Conservation (phyloP, 2,888 invertebrate genomes). For the Chirona hameri region DNA sequence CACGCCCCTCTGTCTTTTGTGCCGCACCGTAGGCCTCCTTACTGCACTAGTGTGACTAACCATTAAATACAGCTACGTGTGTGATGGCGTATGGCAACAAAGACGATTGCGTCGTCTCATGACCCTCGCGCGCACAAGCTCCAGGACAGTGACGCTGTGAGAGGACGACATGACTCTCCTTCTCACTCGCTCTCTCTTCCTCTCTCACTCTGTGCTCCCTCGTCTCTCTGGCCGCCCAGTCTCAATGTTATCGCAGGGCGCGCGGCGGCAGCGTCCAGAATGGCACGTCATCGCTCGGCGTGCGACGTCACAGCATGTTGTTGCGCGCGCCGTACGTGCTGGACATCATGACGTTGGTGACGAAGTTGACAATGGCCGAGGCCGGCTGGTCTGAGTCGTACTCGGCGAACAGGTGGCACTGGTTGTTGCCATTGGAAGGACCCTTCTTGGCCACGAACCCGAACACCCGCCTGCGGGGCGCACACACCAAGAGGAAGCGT, state of each 20-base stretch:
- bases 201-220: neutral
- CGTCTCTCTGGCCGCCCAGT: neutral
- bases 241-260: neutral
- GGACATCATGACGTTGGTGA: conserved; percentile 70
- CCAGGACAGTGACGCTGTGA: neutral
- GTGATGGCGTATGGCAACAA: conserved; percentile 27
- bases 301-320: neutral
- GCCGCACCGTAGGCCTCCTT: neutral
- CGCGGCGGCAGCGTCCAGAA: neutral
- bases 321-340: neutral
- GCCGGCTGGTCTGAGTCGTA: conserved; percentile 91
- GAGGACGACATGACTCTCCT: neutral
- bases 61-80: conserved; percentile 7
- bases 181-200: no score
- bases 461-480: conserved; percentile 72
- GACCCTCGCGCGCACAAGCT: neutral
- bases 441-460: conserved; percentile 92
- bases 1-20: neutral
- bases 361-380: conserved; percentile 86
- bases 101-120: neutral
- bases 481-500: no score
- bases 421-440: conserved; percentile 81
- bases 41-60: neutral
- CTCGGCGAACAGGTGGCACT: conserved; percentile 96
- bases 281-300: neutral